Base-by-base conservation (phyloP, 1,140 invertebrate species). In the Drosophila insularis region DNA sequence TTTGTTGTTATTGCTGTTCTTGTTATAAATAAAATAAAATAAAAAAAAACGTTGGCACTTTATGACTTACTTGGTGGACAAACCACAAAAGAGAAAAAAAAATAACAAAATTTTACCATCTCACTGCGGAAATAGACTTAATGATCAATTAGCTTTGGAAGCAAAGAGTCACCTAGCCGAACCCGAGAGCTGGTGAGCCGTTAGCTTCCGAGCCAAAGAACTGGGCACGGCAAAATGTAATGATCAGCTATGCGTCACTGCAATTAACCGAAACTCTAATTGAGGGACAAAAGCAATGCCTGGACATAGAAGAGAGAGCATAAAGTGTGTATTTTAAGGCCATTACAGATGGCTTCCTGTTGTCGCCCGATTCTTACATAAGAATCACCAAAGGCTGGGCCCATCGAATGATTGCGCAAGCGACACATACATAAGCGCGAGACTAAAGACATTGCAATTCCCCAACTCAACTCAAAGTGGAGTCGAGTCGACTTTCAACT, bases 291-390 rank as follows among this genome's bases (percentile, higher is more conserved):
- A 50, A 50, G 43, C 17, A 7, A 50, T 8, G 17, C 10, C 3
- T 50, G 17, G 43, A 50, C 43, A 4, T 4, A 2, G 10, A 11
- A 35, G 32, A 35, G 32, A 50, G 82, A 84, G 82, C 82, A 86
- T 86, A 86, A 86, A 86, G 76, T 82, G 82, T 86, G 82, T 86
- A 89, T 87, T 86, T 86, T 86, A 86, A 89, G 82, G 76, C 84
- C 82, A 86, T 86, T 86, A 86, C 79, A 77, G 84, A 86, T 89
- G 84, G 76, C 82, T 86, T 86, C 82, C 82, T 89, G 84, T 89
- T 80, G 71, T 73, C 62, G 62, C 37, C 37, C 55, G 62, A 40
- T 59, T 71, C 63, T 75, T 78, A 72, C 60, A 75, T 77, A 80
- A 79, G 82, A 69, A 63, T 75, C 85, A 86, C 76, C 76, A 82